Conservation (phyloP, 1,140 invertebrate genomes). For the Heliothis virescens region DNA sequence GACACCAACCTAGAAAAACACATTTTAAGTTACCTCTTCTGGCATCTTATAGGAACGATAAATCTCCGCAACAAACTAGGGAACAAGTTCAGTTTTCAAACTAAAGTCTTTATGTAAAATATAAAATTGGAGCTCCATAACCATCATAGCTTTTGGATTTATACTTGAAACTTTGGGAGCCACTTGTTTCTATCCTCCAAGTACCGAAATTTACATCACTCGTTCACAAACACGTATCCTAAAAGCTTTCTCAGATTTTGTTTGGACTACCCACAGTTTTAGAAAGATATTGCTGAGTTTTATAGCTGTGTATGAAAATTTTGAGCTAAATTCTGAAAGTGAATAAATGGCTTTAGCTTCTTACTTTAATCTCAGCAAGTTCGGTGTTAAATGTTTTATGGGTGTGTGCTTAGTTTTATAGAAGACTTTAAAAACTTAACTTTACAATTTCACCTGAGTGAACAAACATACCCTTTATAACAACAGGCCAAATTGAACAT, state of each 20-base stretch:
- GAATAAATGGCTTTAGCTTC: background rate
- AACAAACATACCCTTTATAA: too few species aligned
- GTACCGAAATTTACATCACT: slow-evolving; percentile 40
- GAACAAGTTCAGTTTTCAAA: slow-evolving; percentile 20
- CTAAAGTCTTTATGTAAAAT: slow-evolving; percentile 40
- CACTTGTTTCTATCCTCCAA: slow-evolving; percentile 49
- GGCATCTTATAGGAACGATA: slow-evolving; percentile 7
- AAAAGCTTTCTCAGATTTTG: slow-evolving; percentile 46
- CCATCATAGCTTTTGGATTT: slow-evolving; percentile 22
- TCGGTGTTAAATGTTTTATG: slow-evolving; percentile 3
- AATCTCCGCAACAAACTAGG: slow-evolving; percentile 17
- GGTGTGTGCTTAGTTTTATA: background rate
- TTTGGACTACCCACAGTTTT: slow-evolving; percentile 4
- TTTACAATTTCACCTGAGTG: too few species aligned
- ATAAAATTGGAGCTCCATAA: slow-evolving; percentile 16
- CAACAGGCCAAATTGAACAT: too few species aligned
- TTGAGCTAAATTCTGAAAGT: background rate
- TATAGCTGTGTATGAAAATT: slow-evolving; percentile 7
- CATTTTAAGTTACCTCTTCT: background rate
- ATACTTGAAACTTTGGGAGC: slow-evolving; percentile 46
- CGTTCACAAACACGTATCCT: slow-evolving; percentile 51
- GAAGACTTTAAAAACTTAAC: too few species aligned
- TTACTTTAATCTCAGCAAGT: slow-evolving; percentile 21
- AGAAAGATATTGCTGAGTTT: slow-evolving; percentile 23
- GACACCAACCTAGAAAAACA: background rate